Evolutionary conservation across 2,797 vertebrate genomes (phyloP), one percentile per base, ranked within the genome.

Genomic region (Hyperoplus lanceolatus): DNA sequence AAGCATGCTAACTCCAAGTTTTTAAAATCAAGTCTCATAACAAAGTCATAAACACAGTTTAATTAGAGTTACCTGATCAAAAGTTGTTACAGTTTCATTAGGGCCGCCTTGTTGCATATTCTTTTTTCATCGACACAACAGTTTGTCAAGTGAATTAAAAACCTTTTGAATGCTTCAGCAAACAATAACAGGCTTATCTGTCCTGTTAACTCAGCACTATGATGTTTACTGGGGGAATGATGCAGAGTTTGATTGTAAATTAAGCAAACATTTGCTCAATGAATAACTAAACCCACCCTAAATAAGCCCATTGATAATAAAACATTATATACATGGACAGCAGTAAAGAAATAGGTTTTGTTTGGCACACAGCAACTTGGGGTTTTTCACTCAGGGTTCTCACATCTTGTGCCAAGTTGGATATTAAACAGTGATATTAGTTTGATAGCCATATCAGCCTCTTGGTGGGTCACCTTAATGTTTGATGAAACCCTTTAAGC

Each of bases 1-100:
- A 85, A 89, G 85, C 93, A 94, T 94, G 93, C 93, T 92, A 91
- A 93, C 88, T 83, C 29, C 3, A 29, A 29, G 87, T 81, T 87
- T 87, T 87, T 74, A 87, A 90, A 93, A 88, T 84, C 71, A 90
- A 80, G 84, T 81, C 68, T 73, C 73, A 83, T 57, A 86, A n/a
- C 56, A 77, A 76, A 86, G 68, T 83, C 75, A 81, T 64, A 85
- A 89, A 88, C 81, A 86, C 82, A 92, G 84, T 82, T 89, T 89
- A 71, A 81, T 88, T 84, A 64, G 71, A 71, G 81, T 87, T 86
- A 90, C 89, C 90, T 92, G 86, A 92, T 91, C 53, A 68, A 63
- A 83, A 50, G 69, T 82, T 29, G 29, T 84, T 82, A 84, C 71
- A 79, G 74, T 82, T 89, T 86, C 75, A 84, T 65, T 79, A 79